Conservation (phyloP, 2,797 vertebrate species). For the Luscinia megarhynchos region DNA sequence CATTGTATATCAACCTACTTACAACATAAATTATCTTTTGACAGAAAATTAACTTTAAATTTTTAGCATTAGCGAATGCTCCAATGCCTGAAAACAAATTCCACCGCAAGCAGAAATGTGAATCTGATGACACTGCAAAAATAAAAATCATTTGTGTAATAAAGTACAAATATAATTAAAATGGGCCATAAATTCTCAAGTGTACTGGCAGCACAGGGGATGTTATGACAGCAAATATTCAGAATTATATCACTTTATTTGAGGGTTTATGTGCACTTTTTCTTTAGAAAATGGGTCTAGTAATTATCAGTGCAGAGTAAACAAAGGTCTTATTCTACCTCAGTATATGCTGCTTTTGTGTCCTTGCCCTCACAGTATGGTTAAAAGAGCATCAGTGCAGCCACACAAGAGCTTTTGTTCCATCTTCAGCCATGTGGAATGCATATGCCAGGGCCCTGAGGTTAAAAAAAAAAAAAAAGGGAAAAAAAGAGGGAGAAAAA, state of each 20-base stretch:
- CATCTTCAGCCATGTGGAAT: slow-evolving; percentile 88
- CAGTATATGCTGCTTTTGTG: background rate
- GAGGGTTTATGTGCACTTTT: slow-evolving; percentile 21
- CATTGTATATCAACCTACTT: background rate
- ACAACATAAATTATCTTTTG: background rate
- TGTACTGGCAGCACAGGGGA: background rate
- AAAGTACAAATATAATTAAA: slow-evolving; percentile 29
- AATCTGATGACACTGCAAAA: slow-evolving; percentile 29
- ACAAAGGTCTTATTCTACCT: slow-evolving; percentile 52
- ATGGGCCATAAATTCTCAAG: slow-evolving; percentile 24
- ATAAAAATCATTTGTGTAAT: slow-evolving; percentile 34
- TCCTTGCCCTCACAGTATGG: slow-evolving; percentile 40
- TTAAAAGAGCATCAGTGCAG: slow-evolving; percentile 58
- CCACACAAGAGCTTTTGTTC: slow-evolving; percentile 82
- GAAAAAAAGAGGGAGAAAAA: fast-evolving
- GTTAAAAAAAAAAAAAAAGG: background rate
- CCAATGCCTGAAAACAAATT: background rate
- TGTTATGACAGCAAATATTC: slow-evolving; percentile 28
- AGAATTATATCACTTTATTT: slow-evolving; percentile 33
- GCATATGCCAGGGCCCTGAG: slow-evolving; percentile 85
- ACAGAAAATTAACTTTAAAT: background rate
- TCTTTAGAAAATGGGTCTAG: slow-evolving; percentile 10
- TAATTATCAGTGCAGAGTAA: slow-evolving; percentile 12
- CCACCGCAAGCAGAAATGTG: background rate
- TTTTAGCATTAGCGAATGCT: background rate